Percentiles rank a stretch among this genome's conserved stretches.
These are phyloP conservation scores for Hypsopygia costalis DNA, from an alignment of 2,888 invertebrate genomes.

Conservation along the genomic window DNA sequence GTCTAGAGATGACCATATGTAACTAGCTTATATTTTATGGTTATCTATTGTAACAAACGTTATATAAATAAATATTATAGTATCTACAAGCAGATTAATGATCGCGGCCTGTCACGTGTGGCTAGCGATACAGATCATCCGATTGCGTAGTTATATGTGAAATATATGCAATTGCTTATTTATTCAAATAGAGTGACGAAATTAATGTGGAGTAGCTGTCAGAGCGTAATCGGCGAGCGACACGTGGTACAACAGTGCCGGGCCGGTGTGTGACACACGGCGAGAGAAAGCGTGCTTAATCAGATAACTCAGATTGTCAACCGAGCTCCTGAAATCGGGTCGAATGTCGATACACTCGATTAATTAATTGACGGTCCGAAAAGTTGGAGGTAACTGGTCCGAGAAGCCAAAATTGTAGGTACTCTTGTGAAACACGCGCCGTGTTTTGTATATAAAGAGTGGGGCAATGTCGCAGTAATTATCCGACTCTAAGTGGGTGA, in stretches of 20 bases:
- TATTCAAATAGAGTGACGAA: conserved; percentile 74
- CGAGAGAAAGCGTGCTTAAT: conserved; percentile 79
- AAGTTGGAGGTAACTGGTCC: conserved; percentile 68
- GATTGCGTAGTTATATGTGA: conserved; percentile 49
- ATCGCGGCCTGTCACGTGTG: conserved; percentile 44
- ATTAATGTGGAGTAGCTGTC: conserved; percentile 63
- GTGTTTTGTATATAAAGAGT: conserved; percentile 15
- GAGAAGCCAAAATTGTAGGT: conserved; percentile 53
- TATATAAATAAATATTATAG: conserved; percentile 14
- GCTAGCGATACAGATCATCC: conserved; percentile 46
- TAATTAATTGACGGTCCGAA: conserved; percentile 77
- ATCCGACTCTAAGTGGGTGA: conserved; percentile 1
- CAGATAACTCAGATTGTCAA: conserved; percentile 80
- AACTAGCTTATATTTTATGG: conserved; percentile 6
- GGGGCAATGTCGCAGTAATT: not conserved
- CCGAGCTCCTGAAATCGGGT: conserved; percentile 79
- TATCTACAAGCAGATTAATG: conserved; percentile 39
- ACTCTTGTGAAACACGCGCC: conserved; percentile 54
- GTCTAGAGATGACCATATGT: not conserved
- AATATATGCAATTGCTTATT: conserved; percentile 67
- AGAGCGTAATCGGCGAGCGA: conserved; percentile 49
- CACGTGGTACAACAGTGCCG: conserved; percentile 33
- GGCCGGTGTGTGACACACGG: conserved; percentile 48
- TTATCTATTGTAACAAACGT: conserved; percentile 18
- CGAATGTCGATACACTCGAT: conserved; percentile 79